phyloP scores from a whole-genome alignment of 2,113 vertebrate species.

The Brienomyrus longianalis region DNA sequence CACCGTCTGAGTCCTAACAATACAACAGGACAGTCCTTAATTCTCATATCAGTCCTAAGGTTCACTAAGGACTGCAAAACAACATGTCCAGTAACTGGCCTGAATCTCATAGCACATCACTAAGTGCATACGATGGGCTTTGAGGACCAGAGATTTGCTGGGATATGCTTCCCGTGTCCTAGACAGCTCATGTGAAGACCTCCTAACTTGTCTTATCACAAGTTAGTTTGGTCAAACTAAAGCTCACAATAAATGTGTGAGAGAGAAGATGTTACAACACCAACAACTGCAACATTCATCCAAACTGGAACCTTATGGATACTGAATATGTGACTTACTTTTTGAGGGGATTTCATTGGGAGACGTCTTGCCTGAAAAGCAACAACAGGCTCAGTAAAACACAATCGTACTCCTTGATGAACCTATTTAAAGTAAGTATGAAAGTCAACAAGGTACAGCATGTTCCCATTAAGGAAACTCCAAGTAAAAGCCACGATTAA shows the following conservation, averaged over 20 bases:
- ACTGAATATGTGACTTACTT: conserved; percentile 26
- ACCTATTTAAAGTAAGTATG: neutral
- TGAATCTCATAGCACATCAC: neutral
- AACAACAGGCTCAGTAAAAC: neutral
- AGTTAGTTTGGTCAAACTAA: neutral
- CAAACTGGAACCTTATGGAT: neutral
- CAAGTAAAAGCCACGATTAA: neutral
- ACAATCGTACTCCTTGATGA: neutral
- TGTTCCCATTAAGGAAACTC: neutral
- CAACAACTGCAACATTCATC: neutral
- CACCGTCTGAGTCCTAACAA: neutral
- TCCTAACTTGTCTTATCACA: neutral
- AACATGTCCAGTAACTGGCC: neutral
- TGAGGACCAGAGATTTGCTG: neutral
- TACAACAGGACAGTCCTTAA: neutral
- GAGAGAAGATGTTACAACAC: neutral
- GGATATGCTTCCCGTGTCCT: neutral
- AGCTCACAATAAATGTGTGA: neutral
- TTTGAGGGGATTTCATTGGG: conserved; percentile 18
- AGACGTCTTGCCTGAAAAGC: conserved; percentile 32
- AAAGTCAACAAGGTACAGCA: neutral
- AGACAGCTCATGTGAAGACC: neutral
- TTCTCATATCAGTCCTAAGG: neutral
- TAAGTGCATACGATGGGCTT: neutral
- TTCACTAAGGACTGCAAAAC: neutral